Conservation (phyloP, 1,140 invertebrate species). For the Schlechtendalia chinensis region DNA sequence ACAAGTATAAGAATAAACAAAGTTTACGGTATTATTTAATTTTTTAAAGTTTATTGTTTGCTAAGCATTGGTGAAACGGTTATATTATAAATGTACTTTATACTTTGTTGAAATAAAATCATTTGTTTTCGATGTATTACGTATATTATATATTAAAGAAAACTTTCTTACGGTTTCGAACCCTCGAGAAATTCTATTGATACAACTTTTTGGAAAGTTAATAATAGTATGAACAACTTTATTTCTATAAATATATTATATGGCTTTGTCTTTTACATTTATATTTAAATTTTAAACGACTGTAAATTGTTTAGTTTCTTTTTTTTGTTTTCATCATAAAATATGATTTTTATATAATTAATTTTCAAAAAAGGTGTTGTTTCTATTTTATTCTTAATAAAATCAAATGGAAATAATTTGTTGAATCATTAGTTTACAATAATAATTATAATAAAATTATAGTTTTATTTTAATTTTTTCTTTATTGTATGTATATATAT, state of each 20-base stretch:
- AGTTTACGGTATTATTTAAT: no score
- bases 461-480: no score
- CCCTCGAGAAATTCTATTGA: background rate
- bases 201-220: background rate
- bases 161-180: background rate
- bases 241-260: background rate
- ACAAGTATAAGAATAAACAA: no score
- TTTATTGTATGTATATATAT: no score
- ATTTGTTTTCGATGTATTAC: background rate
- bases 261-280: background rate
- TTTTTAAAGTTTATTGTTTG: no score
- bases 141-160: background rate
- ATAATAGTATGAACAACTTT: background rate
- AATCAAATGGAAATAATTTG: no score
- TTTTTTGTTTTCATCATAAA: background rate
- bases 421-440: no score
- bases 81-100: background rate
- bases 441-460: no score
- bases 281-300: background rate
- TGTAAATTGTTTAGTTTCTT: background rate
- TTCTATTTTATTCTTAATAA: no score
- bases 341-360: no score
- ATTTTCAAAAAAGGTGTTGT: no score
- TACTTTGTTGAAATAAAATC: background rate
- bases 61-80: background rate